These are phyloP conservation scores for Nothocercus julius DNA, from an alignment of 2,113 vertebrate species.

Conservation along the genomic window DNA sequence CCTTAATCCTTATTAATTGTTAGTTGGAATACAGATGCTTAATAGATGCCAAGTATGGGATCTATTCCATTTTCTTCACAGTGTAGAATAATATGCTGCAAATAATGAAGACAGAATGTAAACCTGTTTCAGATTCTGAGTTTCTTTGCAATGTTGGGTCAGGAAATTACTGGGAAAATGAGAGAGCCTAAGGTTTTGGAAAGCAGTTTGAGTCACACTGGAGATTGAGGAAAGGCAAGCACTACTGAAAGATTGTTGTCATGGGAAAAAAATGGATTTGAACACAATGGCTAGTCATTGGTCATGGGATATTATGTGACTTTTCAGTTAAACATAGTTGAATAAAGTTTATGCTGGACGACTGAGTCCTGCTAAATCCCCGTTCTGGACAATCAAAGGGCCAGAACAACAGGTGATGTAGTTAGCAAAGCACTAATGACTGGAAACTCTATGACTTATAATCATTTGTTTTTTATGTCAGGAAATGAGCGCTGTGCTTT, in stretches of 20 bases:
- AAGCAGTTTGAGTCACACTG: neutral
- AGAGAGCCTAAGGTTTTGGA: neutral
- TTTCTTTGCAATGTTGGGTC: neutral
- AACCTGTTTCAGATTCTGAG: neutral
- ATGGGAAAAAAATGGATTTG: neutral
- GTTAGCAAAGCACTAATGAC: neutral
- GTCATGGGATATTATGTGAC: neutral
- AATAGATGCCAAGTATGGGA: slow-evolving; percentile 51
- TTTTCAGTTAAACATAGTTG: neutral
- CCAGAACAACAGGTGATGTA: neutral
- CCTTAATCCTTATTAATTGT: slow-evolving; percentile 61
- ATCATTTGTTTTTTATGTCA: fast-evolving
- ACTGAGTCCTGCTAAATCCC: neutral
- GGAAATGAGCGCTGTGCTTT: fast-evolving
- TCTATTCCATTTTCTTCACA: slow-evolving; percentile 10
- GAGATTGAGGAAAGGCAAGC: neutral
- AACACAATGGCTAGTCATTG: neutral
- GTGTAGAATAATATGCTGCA: neutral
- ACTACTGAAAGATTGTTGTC: neutral
- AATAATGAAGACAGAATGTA: neutral
- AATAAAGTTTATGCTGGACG: neutral
- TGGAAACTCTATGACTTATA: neutral
- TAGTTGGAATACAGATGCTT: slow-evolving; percentile 39
- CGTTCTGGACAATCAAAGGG: neutral
- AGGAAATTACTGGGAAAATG: neutral